Percentiles rank a stretch among this genome's conserved stretches.
These are phyloP conservation scores for Stictonetta naevosa DNA, from an alignment of 2,113 vertebrate genomes.

Conservation along the genomic window DNA sequence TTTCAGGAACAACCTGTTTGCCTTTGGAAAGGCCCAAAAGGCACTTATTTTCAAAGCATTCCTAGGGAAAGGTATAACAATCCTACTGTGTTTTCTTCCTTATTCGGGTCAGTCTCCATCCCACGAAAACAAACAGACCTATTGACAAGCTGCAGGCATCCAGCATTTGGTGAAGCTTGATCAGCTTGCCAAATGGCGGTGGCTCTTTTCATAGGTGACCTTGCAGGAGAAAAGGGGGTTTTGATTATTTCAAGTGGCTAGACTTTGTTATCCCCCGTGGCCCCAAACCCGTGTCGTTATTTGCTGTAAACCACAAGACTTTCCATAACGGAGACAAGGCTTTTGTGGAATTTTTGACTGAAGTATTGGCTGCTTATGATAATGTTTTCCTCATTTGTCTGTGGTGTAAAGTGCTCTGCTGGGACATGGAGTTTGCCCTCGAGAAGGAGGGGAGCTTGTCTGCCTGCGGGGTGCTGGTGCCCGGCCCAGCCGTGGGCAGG, in stretches of 20 bases:
- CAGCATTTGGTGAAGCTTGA: slow-evolving; percentile 30
- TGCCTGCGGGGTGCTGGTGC: neutral
- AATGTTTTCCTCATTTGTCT: neutral
- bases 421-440: neutral
- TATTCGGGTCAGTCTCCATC: neutral
- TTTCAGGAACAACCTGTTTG: slow-evolving; percentile 27
- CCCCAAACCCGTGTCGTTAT: neutral
- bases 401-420: neutral
- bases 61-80: neutral
- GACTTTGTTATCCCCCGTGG: neutral
- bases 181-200: slow-evolving; percentile 25
- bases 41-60: slow-evolving; percentile 59
- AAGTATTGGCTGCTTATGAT: neutral
- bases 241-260: neutral
- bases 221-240: neutral
- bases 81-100: slow-evolving; percentile 31
- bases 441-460: neutral
- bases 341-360: neutral
- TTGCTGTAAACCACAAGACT: neutral
- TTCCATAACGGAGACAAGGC: neutral
- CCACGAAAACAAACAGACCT: neutral
- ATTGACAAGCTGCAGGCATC: neutral
- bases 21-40: slow-evolving; percentile 36
- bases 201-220: neutral
- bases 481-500: neutral